phyloP scores from a whole-genome alignment of 2,888 invertebrate species.

The Drosophila birchii region DNA sequence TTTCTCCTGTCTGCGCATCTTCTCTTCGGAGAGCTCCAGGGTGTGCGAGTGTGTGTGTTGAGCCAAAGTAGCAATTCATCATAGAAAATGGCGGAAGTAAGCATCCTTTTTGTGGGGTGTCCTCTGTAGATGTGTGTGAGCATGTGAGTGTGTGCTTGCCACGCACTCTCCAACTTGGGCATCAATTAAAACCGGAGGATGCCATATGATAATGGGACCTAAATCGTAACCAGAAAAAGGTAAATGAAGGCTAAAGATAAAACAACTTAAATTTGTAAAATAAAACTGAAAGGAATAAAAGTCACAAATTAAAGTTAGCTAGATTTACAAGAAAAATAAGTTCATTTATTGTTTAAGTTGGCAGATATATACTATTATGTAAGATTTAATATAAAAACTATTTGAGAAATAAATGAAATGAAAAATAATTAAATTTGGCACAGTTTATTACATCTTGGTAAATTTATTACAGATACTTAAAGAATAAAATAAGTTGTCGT shows the following conservation, averaged over 20 bases:
- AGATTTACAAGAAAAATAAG: too few species aligned
- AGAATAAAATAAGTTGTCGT: not conserved
- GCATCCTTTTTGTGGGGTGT: conserved; percentile 68
- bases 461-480: not conserved
- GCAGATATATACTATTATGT: too few species aligned
- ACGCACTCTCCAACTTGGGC: conserved; percentile 19
- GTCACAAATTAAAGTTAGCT: not conserved
- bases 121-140: conserved; percentile 41
- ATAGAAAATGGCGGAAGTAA: conserved; percentile 84
- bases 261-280: not conserved
- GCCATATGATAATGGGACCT: conserved; percentile 35
- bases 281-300: not conserved
- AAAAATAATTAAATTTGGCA: not conserved
- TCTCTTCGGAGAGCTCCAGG: conserved; percentile 33
- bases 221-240: conserved; percentile 4
- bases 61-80: conserved; percentile 83
- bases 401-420: not conserved
- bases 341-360: too few species aligned
- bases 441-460: not conserved
- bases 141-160: conserved; percentile 40
- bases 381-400: not conserved
- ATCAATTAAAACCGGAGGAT: conserved; percentile 37
- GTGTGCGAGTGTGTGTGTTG: conserved; percentile 50
- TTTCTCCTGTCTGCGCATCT: conserved; percentile 66
- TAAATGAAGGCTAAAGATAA: not conserved